Evolutionary conservation across 2,797 vertebrate genomes (phyloP), one percentile per base, ranked within the genome.

Genomic region (Gouania willdenowi): DNA sequence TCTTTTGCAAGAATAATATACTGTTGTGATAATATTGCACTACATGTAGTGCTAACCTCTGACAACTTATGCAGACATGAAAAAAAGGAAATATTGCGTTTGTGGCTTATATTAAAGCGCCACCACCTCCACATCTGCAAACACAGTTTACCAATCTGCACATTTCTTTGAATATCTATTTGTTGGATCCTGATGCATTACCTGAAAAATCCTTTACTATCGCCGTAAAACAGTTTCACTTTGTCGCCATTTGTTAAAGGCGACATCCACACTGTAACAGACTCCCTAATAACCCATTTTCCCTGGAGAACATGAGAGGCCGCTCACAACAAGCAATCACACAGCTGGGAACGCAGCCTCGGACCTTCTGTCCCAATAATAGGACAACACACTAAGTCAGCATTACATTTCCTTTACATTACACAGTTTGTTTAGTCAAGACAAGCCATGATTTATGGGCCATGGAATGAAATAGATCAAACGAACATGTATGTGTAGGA

Each of bases 251-350:
- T 45, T 56, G 59, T 74, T 57, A 68, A 61, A 62, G n/a, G 21
- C 5, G 4, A 33, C n/a, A 20, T 59, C 43, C 42, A 35, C 41
- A 36, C 27, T 32, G 26, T 31, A 59, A 30, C 17, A 55, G 39
- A 13, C 31, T 45, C 43, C n/a, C 53, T 75, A 69, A 74, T 57
- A 45, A 62, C 27, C 16, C 16, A 19, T 29, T 72, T 62, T 71
- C 71, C 63, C 55, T 1, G 8, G 43, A 55, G 77, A 68, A 52
- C 36, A 28, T 2, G 3, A 14, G 43, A 49, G 43, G 62, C 55
- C 57, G 60, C 77, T 71, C 62, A 30, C 64, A 58, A 57, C 51
- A 46, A 35, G 45, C 30, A 59, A 53, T 65, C 51, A 55, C 8
- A 38, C 29, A 17, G 49, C 18, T 1, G 11, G 34, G 24, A 15